Base-by-base conservation (phyloP, 2,113 vertebrate genomes). In the Marmota flaviventris region DNA sequence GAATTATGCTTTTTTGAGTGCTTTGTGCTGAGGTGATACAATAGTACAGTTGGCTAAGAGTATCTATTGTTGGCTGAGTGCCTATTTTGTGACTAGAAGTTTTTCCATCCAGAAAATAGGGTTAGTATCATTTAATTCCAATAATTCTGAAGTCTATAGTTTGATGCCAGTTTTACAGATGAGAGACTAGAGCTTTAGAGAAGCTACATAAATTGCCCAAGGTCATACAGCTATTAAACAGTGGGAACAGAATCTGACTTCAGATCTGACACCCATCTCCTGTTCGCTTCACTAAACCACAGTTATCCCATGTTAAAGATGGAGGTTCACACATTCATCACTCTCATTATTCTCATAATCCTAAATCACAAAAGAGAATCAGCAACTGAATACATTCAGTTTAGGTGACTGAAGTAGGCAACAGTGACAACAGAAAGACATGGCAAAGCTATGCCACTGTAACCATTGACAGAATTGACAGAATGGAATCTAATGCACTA, bases 331-430 rank as follows among this genome's bases (percentile, higher is more conserved):
- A 58, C 45, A 78, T 14, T 93, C 72, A 84, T 8, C 25, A 51
- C n/a, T 51, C 6, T 84, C 63, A 79, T 72, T 42, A 76, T 14
- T 82, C 29, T 45, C 70, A 70, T n/a, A 61, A 67, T 61, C n/a
- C 6, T 79, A 84, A 85, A 85, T 89, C 11, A 81, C 34, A 87
- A 83, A 67, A 84, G 25, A 95, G 81, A 78, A 75, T 56, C 65
- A 29, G 42, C 14, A 75, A 67, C 20, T 61, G 34, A 51, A n/a
- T 51, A 56, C n/a, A 32, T 81, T 84, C 63, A 90, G 83, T 56
- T 37, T 89, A 93, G 92, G 13, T 65, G 37, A 53, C 12, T 65
- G 32, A 85, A 67, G 37, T n/a, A 48, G 77, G 58, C 81, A 77
- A 45, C 24, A 4, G 6, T 25, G 27, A 73, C 24, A 79, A 67